Evolutionary conservation across 2,888 invertebrate genomes (phyloP).

Genomic region (Scaptomyza polygonia): DNA sequence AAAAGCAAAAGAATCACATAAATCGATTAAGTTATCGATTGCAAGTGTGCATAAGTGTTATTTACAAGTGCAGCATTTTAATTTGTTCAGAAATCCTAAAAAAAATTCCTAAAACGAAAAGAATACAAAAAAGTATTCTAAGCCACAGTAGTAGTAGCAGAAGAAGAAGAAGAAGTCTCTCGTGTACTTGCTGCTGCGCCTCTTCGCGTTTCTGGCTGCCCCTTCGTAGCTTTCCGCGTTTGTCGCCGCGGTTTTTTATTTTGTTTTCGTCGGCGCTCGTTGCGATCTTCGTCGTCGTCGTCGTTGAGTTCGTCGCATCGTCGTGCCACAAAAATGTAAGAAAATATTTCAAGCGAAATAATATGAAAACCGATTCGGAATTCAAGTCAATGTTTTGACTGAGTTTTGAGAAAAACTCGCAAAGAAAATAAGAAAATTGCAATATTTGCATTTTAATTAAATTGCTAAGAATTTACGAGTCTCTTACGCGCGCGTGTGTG

Average conservation of each 20-base stretch:
- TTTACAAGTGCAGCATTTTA: slow-evolving; percentile 9
- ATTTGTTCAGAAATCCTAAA: background rate
- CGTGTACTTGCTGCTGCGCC: background rate
- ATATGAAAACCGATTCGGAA: slow-evolving; percentile 33
- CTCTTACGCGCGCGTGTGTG: slow-evolving; percentile 10
- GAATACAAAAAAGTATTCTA: slow-evolving; percentile 22
- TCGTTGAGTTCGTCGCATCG: slow-evolving; percentile 37
- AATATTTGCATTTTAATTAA: slow-evolving; percentile 63
- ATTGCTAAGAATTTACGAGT: slow-evolving; percentile 53
- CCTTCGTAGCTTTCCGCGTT: slow-evolving; percentile 13
- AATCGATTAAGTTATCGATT: slow-evolving; percentile 14
- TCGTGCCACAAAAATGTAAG: slow-evolving; percentile 56
- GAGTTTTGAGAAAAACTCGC: slow-evolving; percentile 28
- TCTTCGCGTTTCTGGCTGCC: background rate
- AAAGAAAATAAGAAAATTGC: slow-evolving; percentile 47
- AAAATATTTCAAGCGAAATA: slow-evolving; percentile 19
- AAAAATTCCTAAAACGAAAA: background rate
- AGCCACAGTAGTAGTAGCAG: slow-evolving; percentile 9
- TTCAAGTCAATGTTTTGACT: slow-evolving; percentile 18
- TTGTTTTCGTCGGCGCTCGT: slow-evolving; percentile 61
- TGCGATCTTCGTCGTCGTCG: slow-evolving; percentile 26
- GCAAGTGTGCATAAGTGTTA: slow-evolving; percentile 10
- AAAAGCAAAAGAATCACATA: slow-evolving; percentile 1
- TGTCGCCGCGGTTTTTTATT: slow-evolving; percentile 61
- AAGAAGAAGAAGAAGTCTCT: slow-evolving; percentile 4